These are phyloP conservation scores for Morinoia aosen DNA, from an alignment of 2,888 invertebrate genomes.

Conservation along the genomic window DNA sequence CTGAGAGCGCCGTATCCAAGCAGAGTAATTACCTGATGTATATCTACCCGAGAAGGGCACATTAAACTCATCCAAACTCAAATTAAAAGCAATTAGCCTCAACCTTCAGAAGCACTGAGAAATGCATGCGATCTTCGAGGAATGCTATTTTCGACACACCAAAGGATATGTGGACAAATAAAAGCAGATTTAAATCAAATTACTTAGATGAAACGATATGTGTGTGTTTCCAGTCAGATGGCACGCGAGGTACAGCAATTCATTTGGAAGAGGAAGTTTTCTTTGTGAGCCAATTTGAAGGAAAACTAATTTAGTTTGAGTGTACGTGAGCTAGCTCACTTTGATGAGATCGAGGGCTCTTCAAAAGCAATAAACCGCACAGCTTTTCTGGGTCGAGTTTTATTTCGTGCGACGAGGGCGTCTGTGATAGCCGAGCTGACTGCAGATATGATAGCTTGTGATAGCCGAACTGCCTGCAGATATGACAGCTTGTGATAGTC, in stretches of 20 bases:
- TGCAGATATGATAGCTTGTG: background rate
- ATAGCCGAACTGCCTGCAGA: background rate
- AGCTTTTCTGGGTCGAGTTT: background rate
- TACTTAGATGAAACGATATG: background rate
- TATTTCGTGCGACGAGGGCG: background rate
- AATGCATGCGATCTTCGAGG: background rate
- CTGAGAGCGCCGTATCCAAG: background rate
- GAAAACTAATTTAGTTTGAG: constrained; percentile 43
- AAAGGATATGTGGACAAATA: background rate
- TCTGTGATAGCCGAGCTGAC: background rate
- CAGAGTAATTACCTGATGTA: background rate
- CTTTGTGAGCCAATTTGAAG: constrained; percentile 41
- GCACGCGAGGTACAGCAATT: background rate
- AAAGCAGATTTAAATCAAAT: background rate
- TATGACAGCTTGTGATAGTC: background rate
- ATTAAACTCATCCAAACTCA: background rate
- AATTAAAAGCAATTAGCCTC: background rate
- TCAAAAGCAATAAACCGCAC: constrained; percentile 50
- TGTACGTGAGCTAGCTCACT: constrained; percentile 35
- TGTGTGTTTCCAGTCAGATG: background rate
- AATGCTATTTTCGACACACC: background rate
- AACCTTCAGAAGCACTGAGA: background rate
- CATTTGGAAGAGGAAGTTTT: constrained; percentile 37
- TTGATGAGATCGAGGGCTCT: constrained; percentile 49
- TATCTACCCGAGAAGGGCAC: background rate